Evolutionary conservation across 2,113 vertebrate genomes (phyloP), one percentile per base, ranked within the genome.

Genomic region (Orycteropus afer): DNA sequence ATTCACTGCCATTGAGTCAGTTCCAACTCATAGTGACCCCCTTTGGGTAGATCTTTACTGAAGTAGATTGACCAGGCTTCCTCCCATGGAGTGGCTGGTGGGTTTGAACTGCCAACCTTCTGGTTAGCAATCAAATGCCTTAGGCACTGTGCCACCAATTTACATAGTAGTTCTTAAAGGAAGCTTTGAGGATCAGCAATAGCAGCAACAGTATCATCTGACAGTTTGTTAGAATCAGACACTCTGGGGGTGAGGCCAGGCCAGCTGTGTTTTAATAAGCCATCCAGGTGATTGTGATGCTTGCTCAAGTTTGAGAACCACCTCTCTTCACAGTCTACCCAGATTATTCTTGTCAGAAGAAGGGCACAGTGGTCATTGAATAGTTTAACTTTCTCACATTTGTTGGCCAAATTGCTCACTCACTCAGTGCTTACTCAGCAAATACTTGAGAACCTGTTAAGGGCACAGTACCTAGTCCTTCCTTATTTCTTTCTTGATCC

Each of bases 401-500:
- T 32, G 42, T 86, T 55, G 42, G 32, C 34, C 37, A 4, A 32
- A 12, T 47, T 29, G 29, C 7, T 37, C 13, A 1, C 27, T 45
- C 25, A 61, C 27, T 22, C n/a, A n/a, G n/a, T n/a, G 7, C 37
- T 63, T 40, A 20, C 34, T 47, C 47, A 27, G 61, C 32, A 80
- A 34, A 53, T 71, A 12, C 12, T 14, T 29, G 17, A 49, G 73
- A 32, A 69, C 12, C 55, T 61, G 27, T 7, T 32, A 2, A 53
- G 17, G 14, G 8, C 7, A 25, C 11, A 7, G 27, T 12, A 0
- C n/a, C 14, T 63, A 18, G 37, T 65, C 5, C 34, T 59, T 67
- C 1, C 37, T 87, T 81, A 15, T 18, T 63, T 76, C 34, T 11
- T 86, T 27, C 27, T 29, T 2, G 32, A 34, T 95, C 47, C 27